phyloP scores from a whole-genome alignment of 2,113 vertebrate species.

The Chaetura pelagica region DNA sequence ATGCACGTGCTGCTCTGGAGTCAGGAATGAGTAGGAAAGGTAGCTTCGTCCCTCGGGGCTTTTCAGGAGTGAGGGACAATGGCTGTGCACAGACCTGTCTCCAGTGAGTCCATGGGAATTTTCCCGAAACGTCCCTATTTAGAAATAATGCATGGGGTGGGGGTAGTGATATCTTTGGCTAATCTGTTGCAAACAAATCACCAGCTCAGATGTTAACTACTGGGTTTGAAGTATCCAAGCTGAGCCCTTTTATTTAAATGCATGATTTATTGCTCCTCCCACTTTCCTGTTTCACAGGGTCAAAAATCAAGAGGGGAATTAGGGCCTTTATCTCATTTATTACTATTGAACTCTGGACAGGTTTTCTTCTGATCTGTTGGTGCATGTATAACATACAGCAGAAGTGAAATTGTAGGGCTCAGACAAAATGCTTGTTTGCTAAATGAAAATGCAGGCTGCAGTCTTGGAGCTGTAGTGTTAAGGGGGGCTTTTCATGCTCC shows the following conservation, averaged over 20 bases:
- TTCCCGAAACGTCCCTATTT: neutral
- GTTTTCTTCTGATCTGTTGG: neutral
- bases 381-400: neutral
- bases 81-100: neutral
- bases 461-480: neutral
- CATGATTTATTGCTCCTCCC: neutral
- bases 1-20: accelerated
- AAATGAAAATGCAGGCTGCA: neutral
- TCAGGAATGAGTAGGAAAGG: neutral
- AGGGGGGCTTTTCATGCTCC: neutral
- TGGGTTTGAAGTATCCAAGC: neutral
- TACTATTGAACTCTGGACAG: neutral
- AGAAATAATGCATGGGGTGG: accelerated
- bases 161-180: neutral
- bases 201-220: neutral
- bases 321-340: neutral
- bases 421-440: neutral
- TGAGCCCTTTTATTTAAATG: accelerated
- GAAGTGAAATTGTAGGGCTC: neutral
- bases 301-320: neutral
- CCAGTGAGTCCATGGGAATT: accelerated
- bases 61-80: neutral
- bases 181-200: neutral
- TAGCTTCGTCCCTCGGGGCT: neutral
- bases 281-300: neutral